phyloP scores from a whole-genome alignment of 1,140 invertebrate genomes.

The Temnothorax curvispinosus region DNA sequence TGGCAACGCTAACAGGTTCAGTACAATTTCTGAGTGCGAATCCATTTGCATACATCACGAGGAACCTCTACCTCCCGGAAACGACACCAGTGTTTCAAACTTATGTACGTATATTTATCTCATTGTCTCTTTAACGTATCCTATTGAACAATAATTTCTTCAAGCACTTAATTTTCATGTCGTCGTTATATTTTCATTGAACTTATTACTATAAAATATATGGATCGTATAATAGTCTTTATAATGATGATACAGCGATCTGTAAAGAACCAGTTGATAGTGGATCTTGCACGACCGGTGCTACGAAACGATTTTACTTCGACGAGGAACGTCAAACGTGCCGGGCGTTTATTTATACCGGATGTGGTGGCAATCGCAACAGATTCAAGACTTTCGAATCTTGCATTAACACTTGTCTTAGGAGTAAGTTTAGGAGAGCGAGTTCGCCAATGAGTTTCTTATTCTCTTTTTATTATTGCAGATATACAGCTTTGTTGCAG shows the following conservation, averaged over 20 bases:
- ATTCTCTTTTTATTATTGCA: slow-evolving; percentile 18
- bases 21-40: slow-evolving; percentile 89
- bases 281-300: slow-evolving; percentile 90
- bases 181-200: background rate
- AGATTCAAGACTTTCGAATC: slow-evolving; percentile 91
- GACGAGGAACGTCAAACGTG: slow-evolving; percentile 90
- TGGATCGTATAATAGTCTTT: slow-evolving; percentile 39
- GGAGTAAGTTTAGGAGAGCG: slow-evolving; percentile 81
- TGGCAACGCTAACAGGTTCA: slow-evolving; percentile 95
- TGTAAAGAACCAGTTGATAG: slow-evolving; percentile 89
- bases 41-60: slow-evolving; percentile 87
- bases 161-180: background rate
- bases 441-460: background rate
- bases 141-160: background rate
- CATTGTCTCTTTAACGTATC: background rate
- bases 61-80: slow-evolving; percentile 83
- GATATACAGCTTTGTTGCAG: slow-evolving; percentile 39
- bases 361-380: slow-evolving; percentile 93
- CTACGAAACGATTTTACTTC: slow-evolving; percentile 92
- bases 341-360: slow-evolving; percentile 92
- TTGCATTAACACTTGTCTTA: slow-evolving; percentile 88
- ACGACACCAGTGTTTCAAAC: slow-evolving; percentile 81
- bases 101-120: slow-evolving; percentile 77
- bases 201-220: background rate
- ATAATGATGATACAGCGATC: slow-evolving; percentile 82